Evolutionary conservation across 2,888 invertebrate species (phyloP).

Genomic region (Campopleginae sp.): DNA sequence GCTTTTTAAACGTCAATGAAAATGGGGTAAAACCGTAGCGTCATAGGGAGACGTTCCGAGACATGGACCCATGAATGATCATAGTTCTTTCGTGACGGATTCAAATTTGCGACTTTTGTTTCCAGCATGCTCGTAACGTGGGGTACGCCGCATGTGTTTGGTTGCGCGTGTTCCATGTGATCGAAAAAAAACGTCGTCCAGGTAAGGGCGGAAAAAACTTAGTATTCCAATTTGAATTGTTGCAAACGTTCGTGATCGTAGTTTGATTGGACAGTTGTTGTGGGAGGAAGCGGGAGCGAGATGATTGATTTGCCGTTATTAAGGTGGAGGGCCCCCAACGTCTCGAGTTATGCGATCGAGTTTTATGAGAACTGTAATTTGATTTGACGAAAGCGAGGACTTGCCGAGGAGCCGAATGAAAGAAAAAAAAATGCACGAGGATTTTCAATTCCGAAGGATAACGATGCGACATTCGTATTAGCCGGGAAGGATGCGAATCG

Average conservation of each 20-base stretch:
- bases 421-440: background rate
- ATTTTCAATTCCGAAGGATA: conserved; percentile 46
- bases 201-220: background rate
- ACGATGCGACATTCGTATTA: conserved; percentile 45
- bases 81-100: conserved; percentile 67
- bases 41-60: conserved; percentile 29
- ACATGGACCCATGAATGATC: conserved; percentile 63
- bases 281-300: background rate
- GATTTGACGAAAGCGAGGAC: conserved; percentile 29
- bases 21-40: conserved; percentile 1
- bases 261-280: background rate
- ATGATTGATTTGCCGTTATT: background rate
- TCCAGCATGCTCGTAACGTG: background rate
- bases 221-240: background rate
- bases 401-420: background rate
- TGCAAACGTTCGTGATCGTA: background rate
- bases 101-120: conserved; percentile 43
- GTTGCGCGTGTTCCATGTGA: background rate
- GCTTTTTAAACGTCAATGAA: background rate
- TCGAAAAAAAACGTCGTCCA: background rate
- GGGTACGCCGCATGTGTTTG: background rate
- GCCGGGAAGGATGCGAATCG: background rate
- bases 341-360: conserved; percentile 19
- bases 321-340: background rate
- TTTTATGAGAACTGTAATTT: conserved; percentile 32